phyloP scores from a whole-genome alignment of 1,140 invertebrate genomes.

The Ylistrum balloti region DNA sequence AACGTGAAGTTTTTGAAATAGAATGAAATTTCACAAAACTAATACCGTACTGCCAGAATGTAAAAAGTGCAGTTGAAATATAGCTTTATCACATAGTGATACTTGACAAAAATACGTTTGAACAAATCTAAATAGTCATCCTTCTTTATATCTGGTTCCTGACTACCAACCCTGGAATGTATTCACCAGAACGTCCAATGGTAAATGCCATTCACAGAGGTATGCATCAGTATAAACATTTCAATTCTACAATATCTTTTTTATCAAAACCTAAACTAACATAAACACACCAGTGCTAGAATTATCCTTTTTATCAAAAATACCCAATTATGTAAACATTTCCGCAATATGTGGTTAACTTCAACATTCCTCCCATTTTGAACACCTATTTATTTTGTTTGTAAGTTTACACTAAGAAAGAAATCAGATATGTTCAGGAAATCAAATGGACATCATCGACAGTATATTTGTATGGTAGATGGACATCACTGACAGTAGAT shows the following conservation, averaged over 20 bases:
- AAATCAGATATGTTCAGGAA: background rate
- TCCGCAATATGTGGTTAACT: background rate
- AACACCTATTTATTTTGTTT: background rate
- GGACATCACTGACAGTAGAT: too few relatives aligned
- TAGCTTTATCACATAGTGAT: background rate
- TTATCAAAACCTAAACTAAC: background rate
- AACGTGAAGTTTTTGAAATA: background rate
- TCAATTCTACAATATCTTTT: background rate
- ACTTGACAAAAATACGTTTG: background rate
- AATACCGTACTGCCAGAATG: background rate
- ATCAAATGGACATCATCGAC: background rate
- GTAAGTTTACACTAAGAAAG: background rate
- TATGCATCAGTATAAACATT: background rate
- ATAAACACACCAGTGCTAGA: background rate
- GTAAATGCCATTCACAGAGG: background rate
- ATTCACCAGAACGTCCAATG: background rate
- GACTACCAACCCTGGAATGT: background rate
- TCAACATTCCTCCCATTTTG: background rate
- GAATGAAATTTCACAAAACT: slow-evolving; percentile 27
- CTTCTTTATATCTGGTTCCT: background rate
- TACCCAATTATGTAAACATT: slow-evolving; percentile 38
- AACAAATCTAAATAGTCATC: slow-evolving; percentile 34
- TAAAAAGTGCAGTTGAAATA: background rate
- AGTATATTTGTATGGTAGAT: too few relatives aligned
- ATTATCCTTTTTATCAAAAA: slow-evolving; percentile 12